Conservation (phyloP, 2,888 invertebrate genomes). For the Lamellibrachia columna region DNA sequence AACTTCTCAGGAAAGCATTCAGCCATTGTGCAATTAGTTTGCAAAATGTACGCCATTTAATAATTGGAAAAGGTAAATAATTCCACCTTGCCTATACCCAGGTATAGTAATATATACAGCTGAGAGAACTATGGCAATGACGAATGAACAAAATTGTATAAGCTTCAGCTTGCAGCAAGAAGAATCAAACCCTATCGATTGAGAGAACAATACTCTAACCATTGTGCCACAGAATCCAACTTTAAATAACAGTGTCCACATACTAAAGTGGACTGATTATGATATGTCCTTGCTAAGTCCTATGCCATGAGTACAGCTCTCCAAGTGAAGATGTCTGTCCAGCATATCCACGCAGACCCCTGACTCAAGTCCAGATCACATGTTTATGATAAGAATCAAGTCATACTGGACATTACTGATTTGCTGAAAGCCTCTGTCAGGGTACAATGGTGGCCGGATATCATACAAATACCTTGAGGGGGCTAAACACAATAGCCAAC, state of each 20-base stretch:
- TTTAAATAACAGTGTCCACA: neutral
- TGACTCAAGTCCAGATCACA: neutral
- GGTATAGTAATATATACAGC: neutral
- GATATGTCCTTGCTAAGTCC: neutral
- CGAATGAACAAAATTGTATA: neutral
- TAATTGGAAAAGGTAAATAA: too few relatives aligned
- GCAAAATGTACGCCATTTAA: too few relatives aligned
- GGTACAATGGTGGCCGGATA: neutral
- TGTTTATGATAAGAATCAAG: constrained; percentile 6
- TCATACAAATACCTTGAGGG: neutral
- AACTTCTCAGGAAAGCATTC: neutral
- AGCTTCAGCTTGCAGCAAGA: neutral
- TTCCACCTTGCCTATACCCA: too few relatives aligned
- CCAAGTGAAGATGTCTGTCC: neutral
- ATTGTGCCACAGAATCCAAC: neutral
- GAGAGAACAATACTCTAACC: neutral
- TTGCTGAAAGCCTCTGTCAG: neutral
- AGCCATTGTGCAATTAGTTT: too few relatives aligned
- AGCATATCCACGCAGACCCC: neutral
- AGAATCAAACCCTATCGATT: neutral
- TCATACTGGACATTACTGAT: neutral
- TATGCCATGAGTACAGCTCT: neutral
- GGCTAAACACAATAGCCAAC: neutral
- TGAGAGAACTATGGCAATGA: neutral
- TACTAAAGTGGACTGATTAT: neutral